Evolutionary conservation across 2,888 invertebrate species (phyloP), one percentile per base, ranked within the genome.

Genomic region (Caradrina clavipalpis): DNA sequence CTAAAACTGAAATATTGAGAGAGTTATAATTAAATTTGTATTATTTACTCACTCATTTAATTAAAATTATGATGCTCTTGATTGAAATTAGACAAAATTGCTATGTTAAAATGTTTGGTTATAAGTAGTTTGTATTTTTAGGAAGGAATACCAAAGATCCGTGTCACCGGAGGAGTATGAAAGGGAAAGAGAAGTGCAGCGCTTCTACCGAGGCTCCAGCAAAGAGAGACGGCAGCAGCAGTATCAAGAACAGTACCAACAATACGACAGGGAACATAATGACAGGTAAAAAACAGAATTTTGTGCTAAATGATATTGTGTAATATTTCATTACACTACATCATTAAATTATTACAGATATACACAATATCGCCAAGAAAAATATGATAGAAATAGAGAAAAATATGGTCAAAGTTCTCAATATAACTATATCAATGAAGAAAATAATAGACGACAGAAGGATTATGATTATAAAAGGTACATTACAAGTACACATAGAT

Each of bases 181-280:
- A 22, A 90, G 93, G 59, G 92, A 93, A 78, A 83, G 90, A 50
- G 95, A 95, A 87, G 92, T 94, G 13, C 93, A 95, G 78, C 88
- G 95, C 10, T 96, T 95, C 80, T 95, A 96, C 76, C 85, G 95
- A 17, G 95, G 95, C 15, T 94, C 95, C 39, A 95, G 94, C 80
- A 95, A 94, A 77, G 95, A 95, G 68, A 89, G 91, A 57, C 85
- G 89, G 61, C 88, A 85, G 53, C 90, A 90, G 1, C 90, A 90
- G 1, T 91, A 93, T 80, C 90, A 89, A 65, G 91, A 92, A 68
- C 90, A 88, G 26, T 92, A 91, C 86, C 89, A 87, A 31, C 77
- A 79, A 35, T 91, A 92, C 88, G 89, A 92, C 13, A 85, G 91
- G 55, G 90, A 91, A 49, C 90, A 88, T 39, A 90, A 87, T 86